Evolutionary conservation across 2,888 invertebrate genomes (phyloP).

Genomic region (Chloroclystis v-ata): DNA sequence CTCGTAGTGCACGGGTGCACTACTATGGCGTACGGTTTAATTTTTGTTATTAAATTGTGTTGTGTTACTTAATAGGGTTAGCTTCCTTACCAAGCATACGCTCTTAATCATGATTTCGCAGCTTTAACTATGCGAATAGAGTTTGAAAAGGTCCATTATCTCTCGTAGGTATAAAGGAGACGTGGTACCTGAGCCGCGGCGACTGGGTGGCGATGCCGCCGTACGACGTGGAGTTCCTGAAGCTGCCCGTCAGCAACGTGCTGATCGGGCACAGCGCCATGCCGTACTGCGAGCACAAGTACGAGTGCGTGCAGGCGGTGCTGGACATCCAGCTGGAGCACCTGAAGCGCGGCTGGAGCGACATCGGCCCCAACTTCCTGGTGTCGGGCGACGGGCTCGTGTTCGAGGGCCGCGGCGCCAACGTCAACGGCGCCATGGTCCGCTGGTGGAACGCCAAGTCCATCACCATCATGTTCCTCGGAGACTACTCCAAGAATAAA

Average conservation of each 20-base stretch:
- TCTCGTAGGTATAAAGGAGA: constrained; percentile 55
- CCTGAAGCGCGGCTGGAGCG: constrained; percentile 41
- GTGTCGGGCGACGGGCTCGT: constrained; percentile 55
- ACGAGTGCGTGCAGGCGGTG: constrained; percentile 47
- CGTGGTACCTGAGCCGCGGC: constrained; percentile 63
- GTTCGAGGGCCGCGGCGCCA: constrained; percentile 65
- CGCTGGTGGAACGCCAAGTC: constrained; percentile 44
- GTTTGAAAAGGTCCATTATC: constrained; percentile 14
- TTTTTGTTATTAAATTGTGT: no score
- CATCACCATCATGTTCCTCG: constrained; percentile 60
- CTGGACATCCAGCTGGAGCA: constrained; percentile 49
- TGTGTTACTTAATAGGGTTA: no score
- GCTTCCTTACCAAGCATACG: no score
- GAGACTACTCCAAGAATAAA: constrained; percentile 44
- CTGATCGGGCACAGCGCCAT: constrained; percentile 57
- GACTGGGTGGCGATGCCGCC: constrained; percentile 63
- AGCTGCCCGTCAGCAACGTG: constrained; percentile 48
- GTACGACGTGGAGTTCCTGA: constrained; percentile 40
- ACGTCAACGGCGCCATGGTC: constrained; percentile 53
- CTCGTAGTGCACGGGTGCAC: no score
- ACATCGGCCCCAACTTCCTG: constrained; percentile 63
- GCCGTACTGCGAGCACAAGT: constrained; percentile 41
- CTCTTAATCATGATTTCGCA: no score
- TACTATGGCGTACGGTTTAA: no score
- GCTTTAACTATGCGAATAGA: no score